Evolutionary conservation across 2,888 invertebrate species (phyloP), one percentile per base, ranked within the genome.

Genomic region (Andrena camellia): DNA sequence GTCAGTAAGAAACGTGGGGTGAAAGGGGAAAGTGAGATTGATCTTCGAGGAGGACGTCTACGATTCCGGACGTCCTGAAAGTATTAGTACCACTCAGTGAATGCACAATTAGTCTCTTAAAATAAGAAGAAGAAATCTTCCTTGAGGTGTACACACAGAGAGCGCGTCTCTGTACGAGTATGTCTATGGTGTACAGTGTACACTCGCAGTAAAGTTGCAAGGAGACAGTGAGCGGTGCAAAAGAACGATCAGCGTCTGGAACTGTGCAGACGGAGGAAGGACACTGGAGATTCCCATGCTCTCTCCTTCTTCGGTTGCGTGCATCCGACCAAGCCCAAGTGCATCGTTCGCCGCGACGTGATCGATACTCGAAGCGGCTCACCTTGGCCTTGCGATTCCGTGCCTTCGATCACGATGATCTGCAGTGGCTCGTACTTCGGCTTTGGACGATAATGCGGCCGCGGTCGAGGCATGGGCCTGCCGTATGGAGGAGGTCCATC

Each of bases 371-470:
- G 26, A 48, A 35, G 57, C 71, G 64, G 69, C 84, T 89, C 88
- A 89, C 88, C 89, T 86, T 84, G 83, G 63, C 78, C 84, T 63
- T 68, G 75, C 33, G 83, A 79, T 59, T 78, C 54, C 50, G 75
- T 2, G 64, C 87, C 83, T 17, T 91, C 92, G 76, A 92, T 81
- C 71, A 91, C 86, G 86, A 91, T 86, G 75, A 90, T 80, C 67
- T 90, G 86, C n/a, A 89, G 31, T 1, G 90, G 89, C 31, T 86
- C 80, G 23, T 70, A 75, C 57, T 82, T 73, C 62, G 84, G 68
- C 69, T 81, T 70, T 23, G 79, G 71, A 33, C 73, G 87, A 29
- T 78, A 84, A 35, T 20, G n/a, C n/a, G 77, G 31, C 68, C 74
- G 35, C 6, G 75, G 69, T 4, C 69, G 57, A 5, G 52, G 62